Base-by-base conservation (phyloP, 2,797 vertebrate species). In the Columba guinea region DNA sequence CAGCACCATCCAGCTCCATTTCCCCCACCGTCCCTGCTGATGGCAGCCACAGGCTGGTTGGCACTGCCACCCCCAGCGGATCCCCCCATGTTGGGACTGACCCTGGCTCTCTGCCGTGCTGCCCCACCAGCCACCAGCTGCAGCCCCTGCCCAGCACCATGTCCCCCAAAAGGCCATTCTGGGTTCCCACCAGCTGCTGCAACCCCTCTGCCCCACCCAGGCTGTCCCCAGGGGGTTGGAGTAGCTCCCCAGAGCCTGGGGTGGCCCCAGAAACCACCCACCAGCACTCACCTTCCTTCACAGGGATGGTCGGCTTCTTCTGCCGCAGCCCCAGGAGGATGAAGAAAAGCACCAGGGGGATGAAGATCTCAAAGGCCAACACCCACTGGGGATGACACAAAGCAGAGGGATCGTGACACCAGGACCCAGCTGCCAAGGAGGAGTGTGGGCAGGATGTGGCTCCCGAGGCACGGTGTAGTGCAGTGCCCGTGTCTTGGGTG, bases 311-410 rank as follows among this genome's bases (percentile, higher is more conserved):
- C 0, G 99, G 99, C 84, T 99, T 99, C 98, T 99, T 99, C 98
- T 99, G 98, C 83, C 99, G 98, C 59, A 99, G 98, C 32, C 99
- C 99, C 95, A 99, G 95, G 4, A 99, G 98, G 91, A 99, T 99
- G 97, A 99, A 99, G 98, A 99, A 99, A 58, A 99, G 99, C 48
- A 99, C 99, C 59, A 99, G 96, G 0, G 99, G 99, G 94, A 99
- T 99, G 97, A 99, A 99, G 97, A 99, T 99, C 97, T 99, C 99
- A 23, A 99, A 99, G 16, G 99, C 98, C 97, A 99, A 96, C 87
- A 99, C 99, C 99, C 99, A 99, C 99, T 99, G 96, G 10, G 76
- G 80, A 89, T 49, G 62, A 97, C 68, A 94, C 28, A 93, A 16
- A 48, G 67, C 68, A 76, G 30, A 83, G 32, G 19, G 67, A 90